Base-by-base conservation (phyloP, 2,113 vertebrate genomes). In the Lepus europaeus region DNA sequence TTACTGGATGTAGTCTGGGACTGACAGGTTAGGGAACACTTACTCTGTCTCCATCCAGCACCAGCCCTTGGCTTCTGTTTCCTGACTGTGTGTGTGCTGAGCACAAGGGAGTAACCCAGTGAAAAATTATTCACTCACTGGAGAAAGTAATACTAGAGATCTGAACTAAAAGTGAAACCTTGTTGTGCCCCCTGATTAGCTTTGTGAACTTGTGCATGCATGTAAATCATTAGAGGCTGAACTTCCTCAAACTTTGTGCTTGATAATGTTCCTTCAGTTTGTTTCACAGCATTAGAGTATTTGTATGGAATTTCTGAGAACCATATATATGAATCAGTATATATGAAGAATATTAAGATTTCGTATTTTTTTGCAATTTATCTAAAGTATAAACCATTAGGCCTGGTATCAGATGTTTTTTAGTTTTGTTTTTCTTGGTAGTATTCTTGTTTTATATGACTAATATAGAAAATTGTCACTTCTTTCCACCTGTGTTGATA, bases 331-430 rank as follows among this genome's bases (percentile, higher is more conserved):
- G 56, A 73, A 83, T 68, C 63, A 80, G 19, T 69, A 25, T 53
- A 64, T 45, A 23, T 39, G 14, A 93, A 91, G 6, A 96, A 61
- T 77, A 91, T 27, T 53, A 87, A 73, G 14, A 93, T 83, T 64
- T 59, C 63, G 6, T 66, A 85, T 36, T 76, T 72, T 78, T 84
- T 31, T 93, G 27, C 5, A 92, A 9, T 87, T 13, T 29, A 39
- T 88, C 7, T 53, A 68, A 80, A 17, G 3, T 17, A 13, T 59
- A 59, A 59, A 61, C 39, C 63, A 53, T 76, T 25, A 61, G 33
- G 10, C 9, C 11, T 63, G 29, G 36, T 72, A 59, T 10, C 25
- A 96, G 53, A 73, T 61, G 59, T 89, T 61, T 56, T 90, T 78
- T 73, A 74, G 45, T 9, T 91, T 78, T 82, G 11, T 49, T 91